A percentile compares a stretch with the other conserved stretches of the same genome.
Conservation (phyloP, 2,113 vertebrate genomes). For the Stigmatopora nigra region DNA sequence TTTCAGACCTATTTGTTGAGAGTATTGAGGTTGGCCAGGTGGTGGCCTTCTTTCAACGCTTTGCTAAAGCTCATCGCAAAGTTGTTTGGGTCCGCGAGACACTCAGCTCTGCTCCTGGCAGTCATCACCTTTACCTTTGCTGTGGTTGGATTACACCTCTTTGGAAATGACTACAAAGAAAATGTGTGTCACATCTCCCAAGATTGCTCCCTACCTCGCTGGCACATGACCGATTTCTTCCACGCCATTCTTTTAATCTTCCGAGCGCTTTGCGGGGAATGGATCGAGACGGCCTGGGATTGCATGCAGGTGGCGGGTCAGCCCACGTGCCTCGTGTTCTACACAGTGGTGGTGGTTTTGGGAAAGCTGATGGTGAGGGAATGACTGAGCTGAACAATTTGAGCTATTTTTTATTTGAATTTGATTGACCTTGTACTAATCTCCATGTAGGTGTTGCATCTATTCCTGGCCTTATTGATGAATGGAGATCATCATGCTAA, state of each 20-base stretch:
- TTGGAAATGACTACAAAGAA: constrained; percentile 87
- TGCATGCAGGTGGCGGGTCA: constrained; percentile 94
- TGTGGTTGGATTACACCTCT: constrained; percentile 94
- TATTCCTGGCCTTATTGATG: constrained; percentile 90
- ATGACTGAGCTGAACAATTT: too few species aligned
- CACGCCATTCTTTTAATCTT: constrained; percentile 95
- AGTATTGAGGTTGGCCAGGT: constrained; percentile 94
- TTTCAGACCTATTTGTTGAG: constrained; percentile 71
- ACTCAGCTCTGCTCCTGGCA: constrained; percentile 87
- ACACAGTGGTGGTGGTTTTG: constrained; percentile 94
- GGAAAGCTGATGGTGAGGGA: constrained; percentile 89
- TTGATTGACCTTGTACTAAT: neutral
- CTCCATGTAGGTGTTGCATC: constrained; percentile 81
- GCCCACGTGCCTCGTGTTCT: constrained; percentile 85
- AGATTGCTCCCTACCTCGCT: constrained; percentile 83
- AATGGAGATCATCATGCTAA: constrained; percentile 81
- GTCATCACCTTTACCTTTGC: constrained; percentile 98
- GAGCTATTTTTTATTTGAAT: neutral
- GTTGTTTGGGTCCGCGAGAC: constrained; percentile 87
- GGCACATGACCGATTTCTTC: constrained; percentile 97
- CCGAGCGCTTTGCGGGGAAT: constrained; percentile 90
- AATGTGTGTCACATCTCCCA: constrained; percentile 85
- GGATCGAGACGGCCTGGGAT: constrained; percentile 99
- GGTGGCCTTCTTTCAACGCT: constrained; percentile 94
- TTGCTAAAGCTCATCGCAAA: constrained; percentile 95